Evolutionary conservation across 2,113 vertebrate species (phyloP).

Genomic region (Pogonocichla stellata): DNA sequence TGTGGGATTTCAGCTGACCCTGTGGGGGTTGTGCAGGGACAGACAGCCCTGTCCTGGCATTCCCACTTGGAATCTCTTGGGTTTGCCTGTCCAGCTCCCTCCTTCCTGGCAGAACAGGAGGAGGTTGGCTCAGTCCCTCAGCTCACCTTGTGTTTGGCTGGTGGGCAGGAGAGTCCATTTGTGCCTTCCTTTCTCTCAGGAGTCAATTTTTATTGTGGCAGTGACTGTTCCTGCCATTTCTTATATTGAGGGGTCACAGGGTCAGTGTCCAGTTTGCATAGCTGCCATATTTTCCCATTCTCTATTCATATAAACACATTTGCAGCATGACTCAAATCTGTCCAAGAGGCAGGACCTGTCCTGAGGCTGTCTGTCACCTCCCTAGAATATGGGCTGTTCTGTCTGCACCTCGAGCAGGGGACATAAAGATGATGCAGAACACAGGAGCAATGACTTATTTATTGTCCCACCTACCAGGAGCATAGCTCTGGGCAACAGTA

Average conservation of each 20-base stretch:
- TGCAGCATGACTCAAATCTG: slow-evolving; percentile 1
- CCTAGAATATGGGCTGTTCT: slow-evolving; percentile 70
- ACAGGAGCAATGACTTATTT: slow-evolving; percentile 43
- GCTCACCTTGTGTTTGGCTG: neutral
- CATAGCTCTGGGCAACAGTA: slow-evolving; percentile 53
- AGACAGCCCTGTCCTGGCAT: neutral
- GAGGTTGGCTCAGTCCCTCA: neutral
- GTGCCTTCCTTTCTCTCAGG: neutral
- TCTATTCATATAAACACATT: neutral
- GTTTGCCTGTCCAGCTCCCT: neutral
- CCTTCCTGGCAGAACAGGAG: neutral
- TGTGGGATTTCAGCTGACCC: neutral
- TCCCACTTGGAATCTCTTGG: neutral
- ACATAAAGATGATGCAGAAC: slow-evolving; percentile 30
- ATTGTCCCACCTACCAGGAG: slow-evolving; percentile 50
- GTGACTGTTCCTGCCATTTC: neutral
- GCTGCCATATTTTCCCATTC: neutral
- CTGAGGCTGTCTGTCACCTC: slow-evolving; percentile 31
- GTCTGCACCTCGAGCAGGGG: slow-evolving; percentile 47
- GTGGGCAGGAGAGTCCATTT: neutral
- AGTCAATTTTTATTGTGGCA: neutral
- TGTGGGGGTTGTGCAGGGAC: neutral
- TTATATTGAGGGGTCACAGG: neutral
- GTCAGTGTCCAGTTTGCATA: neutral
- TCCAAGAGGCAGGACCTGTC: slow-evolving; percentile 58